phyloP scores from a whole-genome alignment of 1,140 invertebrate species.

The Armadillidium nasatum region DNA sequence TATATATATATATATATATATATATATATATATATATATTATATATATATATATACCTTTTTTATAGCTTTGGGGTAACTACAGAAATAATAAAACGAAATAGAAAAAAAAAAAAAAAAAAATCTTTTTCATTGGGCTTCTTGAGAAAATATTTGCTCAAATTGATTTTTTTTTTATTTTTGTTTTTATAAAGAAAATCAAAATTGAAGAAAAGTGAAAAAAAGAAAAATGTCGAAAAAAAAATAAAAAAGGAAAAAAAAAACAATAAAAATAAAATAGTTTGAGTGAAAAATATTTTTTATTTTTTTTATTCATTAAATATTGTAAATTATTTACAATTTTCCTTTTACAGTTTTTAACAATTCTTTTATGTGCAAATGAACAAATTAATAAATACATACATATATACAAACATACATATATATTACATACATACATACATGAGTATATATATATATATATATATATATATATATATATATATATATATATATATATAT shows the following conservation, averaged over 20 bases:
- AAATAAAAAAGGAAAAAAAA: neutral
- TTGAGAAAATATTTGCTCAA: slow-evolving; percentile 13
- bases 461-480: neutral
- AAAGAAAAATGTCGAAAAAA: neutral
- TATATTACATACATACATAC: neutral
- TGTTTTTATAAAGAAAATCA: neutral
- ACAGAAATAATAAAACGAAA: neutral
- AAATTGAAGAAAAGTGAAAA: slow-evolving; percentile 7
- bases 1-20: neutral
- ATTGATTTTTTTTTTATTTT: slow-evolving; percentile 1
- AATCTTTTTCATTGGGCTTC: neutral
- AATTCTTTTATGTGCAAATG: too few relatives aligned
- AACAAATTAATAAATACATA: neutral
- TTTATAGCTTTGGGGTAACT: neutral
- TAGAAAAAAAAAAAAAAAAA: neutral
- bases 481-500: neutral
- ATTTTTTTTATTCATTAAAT: too few relatives aligned
- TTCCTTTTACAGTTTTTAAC: too few relatives aligned
- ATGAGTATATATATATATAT: neutral
- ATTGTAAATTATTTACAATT: too few relatives aligned
- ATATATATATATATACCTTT: neutral
- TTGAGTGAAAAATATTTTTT: too few relatives aligned
- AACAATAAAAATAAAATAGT: too few relatives aligned
- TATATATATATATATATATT: slow-evolving; percentile 5
- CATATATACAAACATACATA: neutral